Base-by-base conservation (phyloP, 2,888 invertebrate species). In the Pardosa pseudoannulata region DNA sequence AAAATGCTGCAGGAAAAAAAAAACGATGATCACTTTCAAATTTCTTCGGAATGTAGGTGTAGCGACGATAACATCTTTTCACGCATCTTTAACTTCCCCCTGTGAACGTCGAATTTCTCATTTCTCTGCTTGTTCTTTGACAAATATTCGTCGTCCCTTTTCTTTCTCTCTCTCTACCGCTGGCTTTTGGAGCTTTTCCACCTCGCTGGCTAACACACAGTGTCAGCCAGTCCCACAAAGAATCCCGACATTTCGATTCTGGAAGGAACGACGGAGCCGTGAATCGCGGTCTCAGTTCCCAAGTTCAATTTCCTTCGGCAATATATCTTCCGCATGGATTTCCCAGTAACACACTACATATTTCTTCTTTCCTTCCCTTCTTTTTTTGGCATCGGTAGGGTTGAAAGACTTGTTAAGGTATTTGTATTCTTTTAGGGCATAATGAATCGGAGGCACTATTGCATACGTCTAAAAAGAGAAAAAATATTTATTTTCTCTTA, bases 111-210 rank as follows among this genome's bases (percentile, higher is more conserved):
- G 56, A 56, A 56, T 56, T 56, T 11, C 56, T 56, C 23, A 56
- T 56, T 56, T 23, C 23, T 46, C 19, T 3, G 56, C 19, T 23
- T 19, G 56, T 23, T 23, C 23, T 56, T 56, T 56, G 56, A 56
- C 56, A 56, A 56, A 56, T 11, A 23, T 11, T 56, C 23, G n/a
- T 19, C 56, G n/a, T n/a, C n/a, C n/a, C n/a, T n/a, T n/a, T n/a
- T n/a, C n/a, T n/a, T n/a, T n/a, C 23, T 23, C 23, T 6, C 1
- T 23, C 56, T 23, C 1, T 56, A n/a, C 23, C 19, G 1, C 2
- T 23, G 19, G 56, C 23, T 56, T 56, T 56, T 23, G 16, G 56
- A 56, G 56, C 56, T 23, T 56, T 56, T 56, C 56, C 56, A 56
- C 19, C 19, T 56, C 56, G 19, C 23, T 19, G 56, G 23, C 23